Conservation (phyloP, 2,797 vertebrate genomes). For the Odontamblyopus rebecca region DNA sequence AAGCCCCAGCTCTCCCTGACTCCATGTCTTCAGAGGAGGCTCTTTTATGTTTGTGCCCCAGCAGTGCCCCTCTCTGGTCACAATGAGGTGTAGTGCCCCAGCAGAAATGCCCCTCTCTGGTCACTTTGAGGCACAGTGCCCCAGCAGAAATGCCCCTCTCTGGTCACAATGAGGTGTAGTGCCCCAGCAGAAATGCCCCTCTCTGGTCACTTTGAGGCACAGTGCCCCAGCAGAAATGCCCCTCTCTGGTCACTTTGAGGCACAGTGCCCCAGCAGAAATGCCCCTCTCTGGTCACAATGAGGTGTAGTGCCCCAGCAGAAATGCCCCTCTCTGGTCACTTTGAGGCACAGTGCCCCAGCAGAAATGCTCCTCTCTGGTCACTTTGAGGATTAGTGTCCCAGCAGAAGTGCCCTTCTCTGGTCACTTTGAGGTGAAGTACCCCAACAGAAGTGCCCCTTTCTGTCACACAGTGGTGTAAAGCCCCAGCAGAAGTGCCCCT, state of each 20-base stretch:
- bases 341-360: slow-evolving; percentile 27
- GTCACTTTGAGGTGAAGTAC: slow-evolving; percentile 29
- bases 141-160: no score
- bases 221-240: slow-evolving; percentile 46
- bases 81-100: slow-evolving; percentile 35
- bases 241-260: slow-evolving; percentile 20
- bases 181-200: neutral
- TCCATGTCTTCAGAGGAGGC: neutral
- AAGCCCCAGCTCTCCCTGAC: slow-evolving; percentile 18
- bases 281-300: slow-evolving; percentile 2
- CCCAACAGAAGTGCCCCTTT: slow-evolving; percentile 48
- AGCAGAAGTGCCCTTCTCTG: no score
- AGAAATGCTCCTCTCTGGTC: slow-evolving; percentile 44
- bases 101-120: slow-evolving; percentile 48
- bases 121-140: neutral
- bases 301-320: slow-evolving; percentile 47
- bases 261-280: neutral
- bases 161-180: neutral
- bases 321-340: slow-evolving; percentile 35
- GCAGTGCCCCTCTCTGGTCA: neutral
- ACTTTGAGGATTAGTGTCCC: neutral
- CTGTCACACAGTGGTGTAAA: neutral
- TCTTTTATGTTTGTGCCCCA: slow-evolving; percentile 18
- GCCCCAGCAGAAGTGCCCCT: slow-evolving; percentile 8
- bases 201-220: slow-evolving; percentile 22